Conservation (phyloP, 2,888 invertebrate genomes). For the Terebella lapidaria region DNA sequence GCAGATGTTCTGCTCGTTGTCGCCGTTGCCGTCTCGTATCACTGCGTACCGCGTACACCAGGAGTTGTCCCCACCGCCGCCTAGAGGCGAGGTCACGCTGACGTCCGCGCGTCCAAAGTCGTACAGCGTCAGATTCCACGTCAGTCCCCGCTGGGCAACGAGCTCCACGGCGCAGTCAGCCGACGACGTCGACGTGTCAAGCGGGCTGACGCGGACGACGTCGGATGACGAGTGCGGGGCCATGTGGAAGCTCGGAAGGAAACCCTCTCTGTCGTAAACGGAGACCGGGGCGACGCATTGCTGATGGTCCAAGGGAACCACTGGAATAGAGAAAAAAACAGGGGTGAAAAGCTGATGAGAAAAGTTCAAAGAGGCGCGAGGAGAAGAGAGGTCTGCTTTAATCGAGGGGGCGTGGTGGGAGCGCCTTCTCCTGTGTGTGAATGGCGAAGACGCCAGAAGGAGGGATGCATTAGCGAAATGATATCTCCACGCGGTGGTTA, state of each 20-base stretch:
- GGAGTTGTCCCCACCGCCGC: background rate
- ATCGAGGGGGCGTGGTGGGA: no score
- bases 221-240: no score
- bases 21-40: background rate
- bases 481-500: no score
- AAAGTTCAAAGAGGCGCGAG: no score
- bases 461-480: no score
- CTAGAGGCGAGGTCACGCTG: background rate
- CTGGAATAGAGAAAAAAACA: no score
- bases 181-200: background rate
- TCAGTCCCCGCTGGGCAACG: background rate
- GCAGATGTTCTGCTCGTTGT: background rate
- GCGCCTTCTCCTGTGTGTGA: no score
- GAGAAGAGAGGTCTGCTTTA: no score
- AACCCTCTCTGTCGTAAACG: background rate
- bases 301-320: background rate
- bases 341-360: no score
- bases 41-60: background rate
- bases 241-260: background rate
- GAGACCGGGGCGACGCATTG: background rate
- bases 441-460: no score
- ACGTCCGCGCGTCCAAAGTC: background rate
- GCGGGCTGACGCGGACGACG: no score
- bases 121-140: background rate
- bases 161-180: background rate